Conservation (phyloP, 2,888 invertebrate genomes). For the Andrena fulva region DNA sequence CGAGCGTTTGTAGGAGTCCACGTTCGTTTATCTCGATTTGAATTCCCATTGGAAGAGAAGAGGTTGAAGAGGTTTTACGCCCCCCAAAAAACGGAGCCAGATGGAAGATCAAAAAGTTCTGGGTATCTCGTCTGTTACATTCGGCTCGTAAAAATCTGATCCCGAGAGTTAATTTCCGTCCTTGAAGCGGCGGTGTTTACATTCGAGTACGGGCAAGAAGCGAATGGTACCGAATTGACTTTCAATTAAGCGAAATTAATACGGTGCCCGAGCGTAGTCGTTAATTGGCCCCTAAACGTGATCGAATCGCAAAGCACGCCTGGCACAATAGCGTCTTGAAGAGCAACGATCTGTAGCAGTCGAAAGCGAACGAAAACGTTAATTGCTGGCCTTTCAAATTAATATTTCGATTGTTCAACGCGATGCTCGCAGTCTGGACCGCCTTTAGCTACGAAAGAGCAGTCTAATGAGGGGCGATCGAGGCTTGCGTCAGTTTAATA, state of each 20-base stretch:
- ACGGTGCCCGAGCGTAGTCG: background rate
- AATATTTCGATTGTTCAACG: conserved; percentile 24
- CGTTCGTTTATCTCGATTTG: too few species aligned
- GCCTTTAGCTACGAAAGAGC: conserved; percentile 26
- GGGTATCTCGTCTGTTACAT: conserved; percentile 2
- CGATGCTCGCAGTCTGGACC: conserved; percentile 16
- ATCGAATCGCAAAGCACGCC: background rate
- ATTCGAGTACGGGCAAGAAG: background rate
- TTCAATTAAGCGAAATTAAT: conserved; percentile 14
- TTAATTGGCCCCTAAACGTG: conserved; percentile 16
- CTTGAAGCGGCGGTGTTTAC: conserved; percentile 25
- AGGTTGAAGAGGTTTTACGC: background rate
- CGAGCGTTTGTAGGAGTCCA: background rate
- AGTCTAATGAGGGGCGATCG: background rate
- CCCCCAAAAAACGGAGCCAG: background rate
- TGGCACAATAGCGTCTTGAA: too few species aligned
- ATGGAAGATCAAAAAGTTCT: background rate
- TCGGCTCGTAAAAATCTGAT: conserved; percentile 25
- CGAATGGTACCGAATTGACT: conserved; percentile 20
- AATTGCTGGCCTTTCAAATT: background rate
- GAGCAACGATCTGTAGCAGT: background rate
- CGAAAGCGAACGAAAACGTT: too few species aligned
- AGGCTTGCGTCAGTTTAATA: too few species aligned
- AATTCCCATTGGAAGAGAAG: too few species aligned
- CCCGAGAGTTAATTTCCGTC: conserved; percentile 6